phyloP scores from a whole-genome alignment of 2,888 invertebrate genomes.

The Apamea crenata region DNA sequence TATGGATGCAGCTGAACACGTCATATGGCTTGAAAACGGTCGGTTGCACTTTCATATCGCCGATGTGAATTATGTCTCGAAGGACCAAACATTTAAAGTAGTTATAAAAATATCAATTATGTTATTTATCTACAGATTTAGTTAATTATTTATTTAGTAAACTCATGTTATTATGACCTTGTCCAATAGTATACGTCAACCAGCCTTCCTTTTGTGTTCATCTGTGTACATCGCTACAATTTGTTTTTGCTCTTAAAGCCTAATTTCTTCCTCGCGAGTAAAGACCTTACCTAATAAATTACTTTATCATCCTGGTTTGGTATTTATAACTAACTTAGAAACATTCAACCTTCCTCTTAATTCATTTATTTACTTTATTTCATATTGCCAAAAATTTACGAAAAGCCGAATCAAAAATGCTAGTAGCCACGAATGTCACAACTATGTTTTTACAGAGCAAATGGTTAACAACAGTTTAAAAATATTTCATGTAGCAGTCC shows the following conservation, averaged over 20 bases:
- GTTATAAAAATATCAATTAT: not conserved
- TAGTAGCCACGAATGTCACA: not conserved
- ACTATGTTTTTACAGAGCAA: not conserved
- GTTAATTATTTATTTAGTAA: not conserved
- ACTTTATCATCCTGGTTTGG: not conserved
- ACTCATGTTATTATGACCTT: not conserved
- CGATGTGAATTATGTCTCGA: not conserved
- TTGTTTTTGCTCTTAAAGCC: not conserved
- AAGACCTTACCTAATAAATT: not conserved
- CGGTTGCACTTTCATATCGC: too few species aligned
- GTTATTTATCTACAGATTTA: not conserved
- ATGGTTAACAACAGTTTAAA: too few species aligned
- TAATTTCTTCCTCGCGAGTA: not conserved
- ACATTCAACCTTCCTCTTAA: slow-evolving; percentile 15
- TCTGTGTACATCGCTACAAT: too few species aligned
- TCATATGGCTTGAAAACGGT: not conserved
- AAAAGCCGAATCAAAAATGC: not conserved
- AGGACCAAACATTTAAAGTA: not conserved
- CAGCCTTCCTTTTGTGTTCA: too few species aligned
- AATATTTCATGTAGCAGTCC: too few species aligned
- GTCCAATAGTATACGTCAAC: not conserved
- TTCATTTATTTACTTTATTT: not conserved
- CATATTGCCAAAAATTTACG: not conserved
- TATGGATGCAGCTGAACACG: not conserved
- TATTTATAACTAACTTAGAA: not conserved